Percentiles rank a stretch among this genome's conserved stretches.
Conservation (phyloP, 2,113 vertebrate genomes). For the Bothrops jararaca region DNA sequence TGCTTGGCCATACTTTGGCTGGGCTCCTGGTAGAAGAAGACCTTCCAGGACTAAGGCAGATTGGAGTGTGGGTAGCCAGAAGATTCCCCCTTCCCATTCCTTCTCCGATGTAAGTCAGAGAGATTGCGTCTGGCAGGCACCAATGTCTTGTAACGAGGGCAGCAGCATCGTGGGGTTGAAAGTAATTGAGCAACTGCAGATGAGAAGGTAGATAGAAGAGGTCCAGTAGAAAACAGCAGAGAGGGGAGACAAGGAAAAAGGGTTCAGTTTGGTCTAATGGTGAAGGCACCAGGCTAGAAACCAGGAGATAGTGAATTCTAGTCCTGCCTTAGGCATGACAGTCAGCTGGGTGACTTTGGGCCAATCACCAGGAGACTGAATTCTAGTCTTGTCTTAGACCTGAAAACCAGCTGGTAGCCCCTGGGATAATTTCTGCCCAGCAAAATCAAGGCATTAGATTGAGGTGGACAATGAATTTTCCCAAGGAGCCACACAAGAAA, state of each 20-base stretch:
- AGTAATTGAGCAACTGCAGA: slow-evolving; percentile 11
- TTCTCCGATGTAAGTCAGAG: background rate
- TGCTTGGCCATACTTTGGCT: too few relatives aligned
- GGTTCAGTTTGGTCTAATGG: background rate
- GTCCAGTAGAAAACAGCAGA: slow-evolving; percentile 15
- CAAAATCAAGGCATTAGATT: background rate
- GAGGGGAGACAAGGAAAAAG: background rate
- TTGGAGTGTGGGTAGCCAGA: too few relatives aligned
- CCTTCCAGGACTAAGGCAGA: background rate
- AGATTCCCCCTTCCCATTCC: background rate
- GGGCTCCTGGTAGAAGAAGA: background rate
- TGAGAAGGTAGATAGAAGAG: slow-evolving; percentile 47
- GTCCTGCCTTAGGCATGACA: too few relatives aligned
- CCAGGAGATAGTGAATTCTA: background rate
- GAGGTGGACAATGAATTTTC: background rate
- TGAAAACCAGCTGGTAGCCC: too few relatives aligned
- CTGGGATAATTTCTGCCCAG: background rate
- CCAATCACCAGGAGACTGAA: too few relatives aligned
- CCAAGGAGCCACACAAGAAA: too few relatives aligned
- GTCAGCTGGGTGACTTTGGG: too few relatives aligned
- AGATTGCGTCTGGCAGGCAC: background rate
- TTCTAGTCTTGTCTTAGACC: too few relatives aligned
- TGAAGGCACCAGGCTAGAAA: background rate
- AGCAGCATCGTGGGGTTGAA: background rate
- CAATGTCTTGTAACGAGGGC: background rate